phyloP scores from a whole-genome alignment of 2,113 vertebrate genomes.

The Peromyscus maniculatus region DNA sequence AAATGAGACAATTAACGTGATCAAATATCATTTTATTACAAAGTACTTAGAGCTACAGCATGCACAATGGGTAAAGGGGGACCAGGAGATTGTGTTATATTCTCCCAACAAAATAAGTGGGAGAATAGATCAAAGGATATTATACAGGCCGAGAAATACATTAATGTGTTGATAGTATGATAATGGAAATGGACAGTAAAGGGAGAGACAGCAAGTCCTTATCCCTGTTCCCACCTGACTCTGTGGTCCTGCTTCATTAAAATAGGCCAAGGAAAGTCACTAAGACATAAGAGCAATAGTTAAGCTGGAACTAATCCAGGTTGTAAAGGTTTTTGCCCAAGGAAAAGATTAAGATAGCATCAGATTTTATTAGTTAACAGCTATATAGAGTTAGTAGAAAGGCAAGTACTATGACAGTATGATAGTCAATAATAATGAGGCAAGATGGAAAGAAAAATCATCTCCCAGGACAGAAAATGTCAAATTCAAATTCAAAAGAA shows the following conservation, averaged over 20 bases:
- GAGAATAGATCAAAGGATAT: not conserved
- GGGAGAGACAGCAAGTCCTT: not conserved
- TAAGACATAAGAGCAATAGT: not conserved
- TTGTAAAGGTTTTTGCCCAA: not conserved
- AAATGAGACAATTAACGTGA: not conserved
- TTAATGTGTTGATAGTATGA: not conserved
- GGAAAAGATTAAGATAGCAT: not conserved
- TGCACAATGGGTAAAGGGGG: not conserved
- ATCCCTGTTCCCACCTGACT: not conserved
- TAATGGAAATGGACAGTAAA: not conserved
- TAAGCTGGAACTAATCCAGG: not conserved
- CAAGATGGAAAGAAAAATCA: slow-evolving; percentile 10
- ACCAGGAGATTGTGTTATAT: not conserved
- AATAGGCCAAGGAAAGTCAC: not conserved
- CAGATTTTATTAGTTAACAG: not conserved
- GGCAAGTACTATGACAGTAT: not conserved
- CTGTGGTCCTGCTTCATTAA: not conserved
- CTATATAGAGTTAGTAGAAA: not conserved
- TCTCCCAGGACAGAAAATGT: slow-evolving; percentile 54
- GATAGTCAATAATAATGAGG: slow-evolving; percentile 22
- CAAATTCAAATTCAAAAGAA: slow-evolving; percentile 55
- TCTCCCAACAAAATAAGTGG: too few relatives aligned
- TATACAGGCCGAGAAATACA: not conserved
- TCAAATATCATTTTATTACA: not conserved
- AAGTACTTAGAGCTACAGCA: not conserved